These are phyloP conservation scores for Sipha flava DNA, from an alignment of 1,140 invertebrate genomes.

Conservation along the genomic window DNA sequence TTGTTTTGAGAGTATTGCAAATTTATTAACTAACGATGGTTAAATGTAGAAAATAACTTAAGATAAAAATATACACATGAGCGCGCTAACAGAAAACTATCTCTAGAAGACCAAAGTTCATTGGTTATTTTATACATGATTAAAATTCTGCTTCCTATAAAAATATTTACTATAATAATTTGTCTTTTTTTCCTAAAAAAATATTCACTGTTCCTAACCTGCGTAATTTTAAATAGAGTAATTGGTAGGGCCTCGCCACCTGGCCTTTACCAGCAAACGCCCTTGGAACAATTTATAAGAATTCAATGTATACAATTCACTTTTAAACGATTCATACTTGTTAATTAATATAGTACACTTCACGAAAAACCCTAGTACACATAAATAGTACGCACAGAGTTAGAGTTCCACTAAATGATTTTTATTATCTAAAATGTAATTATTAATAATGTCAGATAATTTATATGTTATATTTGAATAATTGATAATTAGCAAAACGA, in stretches of 20 bases:
- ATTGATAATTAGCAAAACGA: too few relatives aligned
- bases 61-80: constrained; percentile 10
- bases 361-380: too few relatives aligned
- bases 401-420: too few relatives aligned
- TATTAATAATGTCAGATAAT: too few relatives aligned
- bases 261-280: background rate
- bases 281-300: background rate
- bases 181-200: background rate
- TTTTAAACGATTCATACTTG: too few relatives aligned
- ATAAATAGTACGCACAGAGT: too few relatives aligned
- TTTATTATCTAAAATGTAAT: too few relatives aligned
- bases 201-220: background rate
- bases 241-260: background rate
- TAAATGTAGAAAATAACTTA: background rate
- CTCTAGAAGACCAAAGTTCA: background rate
- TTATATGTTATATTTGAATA: too few relatives aligned
- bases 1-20: background rate
- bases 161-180: background rate
- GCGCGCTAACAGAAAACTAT: background rate
- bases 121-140: background rate
- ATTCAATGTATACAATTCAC: background rate
- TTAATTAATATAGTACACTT: too few relatives aligned
- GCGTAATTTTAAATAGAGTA: background rate
- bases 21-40: too few relatives aligned
- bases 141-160: background rate